Evolutionary conservation across 2,113 vertebrate species (phyloP), one percentile per base, ranked within the genome.

Genomic region (Lepus timidus): DNA sequence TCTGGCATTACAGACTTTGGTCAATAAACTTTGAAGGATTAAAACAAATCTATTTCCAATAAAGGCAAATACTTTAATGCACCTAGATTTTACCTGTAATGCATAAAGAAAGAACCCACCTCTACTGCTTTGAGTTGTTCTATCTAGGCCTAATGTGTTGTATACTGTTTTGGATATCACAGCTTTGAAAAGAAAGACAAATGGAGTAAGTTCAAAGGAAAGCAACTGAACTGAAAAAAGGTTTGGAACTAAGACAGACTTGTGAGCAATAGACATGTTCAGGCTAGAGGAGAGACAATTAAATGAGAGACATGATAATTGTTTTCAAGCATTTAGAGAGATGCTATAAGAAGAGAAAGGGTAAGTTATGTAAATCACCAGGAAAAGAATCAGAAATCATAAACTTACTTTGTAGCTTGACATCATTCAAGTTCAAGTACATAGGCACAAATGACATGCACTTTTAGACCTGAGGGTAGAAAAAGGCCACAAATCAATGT

Each of bases 161-260:
- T 76, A 29, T 62, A 94, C 85, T 96, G 91, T 91, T 87, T 85
- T 62, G 79, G 79, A 93, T 68, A 92, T 78, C 85, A 6, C 14
- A 58, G 52, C 25, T 93, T 94, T 95, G 90, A 91, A 96, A 94
- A 96, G 90, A 95, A 93, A 91, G 91, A 91, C 74, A 96, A 87
- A 94, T 95, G 93, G 94, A 96, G 84, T 52, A 70, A 95, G 87
- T 98, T 97, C 97, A 98, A 97, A 98, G 92, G 80, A 74, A 94
- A 90, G 83, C 68, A 79, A 85, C 62, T 70, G 74, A 95, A 95
- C 84, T 91, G 95, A 95, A 96, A 97, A 95, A 97, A 94, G 96
- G 29, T 82, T 97, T 97, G 92, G 76, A 96, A 97, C 85, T 74
- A 92, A 96, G 96, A 89, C 74, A 97, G 97, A 90, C n/a, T 92